Evolutionary conservation across 2,113 vertebrate genomes (phyloP), one percentile per base, ranked within the genome.

Genomic region (Nyctereutes procyonoides): DNA sequence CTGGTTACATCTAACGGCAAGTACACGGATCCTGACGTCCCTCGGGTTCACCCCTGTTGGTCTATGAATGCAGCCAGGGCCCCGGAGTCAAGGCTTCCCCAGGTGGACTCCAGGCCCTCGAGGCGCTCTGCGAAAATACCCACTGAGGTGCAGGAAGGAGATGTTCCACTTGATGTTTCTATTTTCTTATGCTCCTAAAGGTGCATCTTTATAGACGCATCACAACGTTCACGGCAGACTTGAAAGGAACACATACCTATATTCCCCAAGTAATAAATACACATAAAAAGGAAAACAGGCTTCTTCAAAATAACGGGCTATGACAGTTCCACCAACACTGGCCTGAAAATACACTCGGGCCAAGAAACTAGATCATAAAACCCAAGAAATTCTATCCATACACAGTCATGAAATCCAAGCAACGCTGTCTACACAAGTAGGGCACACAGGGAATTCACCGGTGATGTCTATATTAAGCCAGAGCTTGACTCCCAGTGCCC

Each of bases 291-390:
- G 30, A 91, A 96, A 67, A 63, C 24, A 51, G 7, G 69, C 28
- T 80, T 84, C 28, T 71, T 89, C 20, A 56, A 88, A 90, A 67
- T 28, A 43, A 26, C n/a, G 81, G 79, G 35, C 63, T 91, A 48
- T 88, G 30, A 82, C 1, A 58, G 14, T 38, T 63, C 90, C 13
- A 56, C 55, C 24, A 87, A 92, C 43, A 73, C 71, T 56, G 48
- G 43, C 24, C 81, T n/a, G 35, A 63, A 95, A 88, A 89, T 55
- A 91, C 12, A 82, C 30, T 20, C 53, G 48, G 58, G 20, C 43
- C 88, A 95, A 96, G 65, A 71, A 93, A 86, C 17, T 10, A 93
- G 77, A 83, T 26, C 38, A 53, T 32, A 79, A 96, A 91, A 84
- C 32, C 0, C n/a, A 93, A 96, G 38, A 80, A 85, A 82, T 69